These are phyloP conservation scores for Muscicapa striata DNA, from an alignment of 2,797 vertebrate species.

Conservation along the genomic window DNA sequence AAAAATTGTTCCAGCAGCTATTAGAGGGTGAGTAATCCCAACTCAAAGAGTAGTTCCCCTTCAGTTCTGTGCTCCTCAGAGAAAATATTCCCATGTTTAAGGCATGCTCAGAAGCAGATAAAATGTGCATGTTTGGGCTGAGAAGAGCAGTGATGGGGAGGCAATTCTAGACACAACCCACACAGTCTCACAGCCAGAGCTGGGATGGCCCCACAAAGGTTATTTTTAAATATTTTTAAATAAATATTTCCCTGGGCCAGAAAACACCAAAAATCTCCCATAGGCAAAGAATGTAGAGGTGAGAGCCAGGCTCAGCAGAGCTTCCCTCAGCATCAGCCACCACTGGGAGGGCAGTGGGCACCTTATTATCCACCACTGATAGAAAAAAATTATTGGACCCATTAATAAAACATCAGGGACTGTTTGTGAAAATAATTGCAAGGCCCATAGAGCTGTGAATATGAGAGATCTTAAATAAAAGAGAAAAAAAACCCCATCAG, in stretches of 20 bases:
- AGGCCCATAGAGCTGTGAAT: background rate
- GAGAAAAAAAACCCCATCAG: background rate
- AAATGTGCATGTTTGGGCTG: background rate
- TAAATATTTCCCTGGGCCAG: background rate
- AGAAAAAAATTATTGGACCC: background rate
- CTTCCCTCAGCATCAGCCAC: fast-evolving
- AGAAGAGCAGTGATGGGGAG: background rate
- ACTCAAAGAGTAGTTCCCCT: background rate
- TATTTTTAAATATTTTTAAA: background rate
- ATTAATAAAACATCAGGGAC: background rate
- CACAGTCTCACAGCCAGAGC: background rate
- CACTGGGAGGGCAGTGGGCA: background rate
- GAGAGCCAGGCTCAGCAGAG: background rate
- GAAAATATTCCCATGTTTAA: background rate
- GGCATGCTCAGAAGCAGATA: background rate
- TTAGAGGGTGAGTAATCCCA: conserved; percentile 25
- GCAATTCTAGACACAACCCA: background rate
- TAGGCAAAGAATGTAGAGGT: background rate
- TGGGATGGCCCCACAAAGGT: background rate
- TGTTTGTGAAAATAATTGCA: background rate
- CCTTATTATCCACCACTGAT: background rate
- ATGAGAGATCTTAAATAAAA: conserved; percentile 9
- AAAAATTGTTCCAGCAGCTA: conserved; percentile 17
- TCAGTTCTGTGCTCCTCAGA: background rate
- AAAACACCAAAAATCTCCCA: background rate